Evolutionary conservation across 2,113 vertebrate genomes (phyloP), one percentile per base, ranked within the genome.

Genomic region (Ptychochromis oligacanthus): DNA sequence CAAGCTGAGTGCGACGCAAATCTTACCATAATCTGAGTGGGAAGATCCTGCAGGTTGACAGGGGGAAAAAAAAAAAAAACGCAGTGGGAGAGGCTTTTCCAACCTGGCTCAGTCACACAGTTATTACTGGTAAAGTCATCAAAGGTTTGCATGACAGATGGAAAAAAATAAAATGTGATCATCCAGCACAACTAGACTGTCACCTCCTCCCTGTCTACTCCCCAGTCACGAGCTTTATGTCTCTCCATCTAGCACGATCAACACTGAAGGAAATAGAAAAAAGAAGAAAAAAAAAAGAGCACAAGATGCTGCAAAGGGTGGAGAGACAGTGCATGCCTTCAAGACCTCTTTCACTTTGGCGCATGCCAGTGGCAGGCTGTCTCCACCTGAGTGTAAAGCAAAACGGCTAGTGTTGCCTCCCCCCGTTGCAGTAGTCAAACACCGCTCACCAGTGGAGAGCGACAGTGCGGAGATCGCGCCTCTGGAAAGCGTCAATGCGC

Each of bases 401-500:
- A 87, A 77, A 80, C 70, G 1, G 54, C 26, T 10, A 54, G 46
- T 28, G 4, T 2, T 75, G 57, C 78, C 54, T 79, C 70, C 55
- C 76, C 28, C 24, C 34, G 84, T 89, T 88, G 77, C 79, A 62
- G 87, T 81, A 46, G 85, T 87, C 78, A 81, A 80, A 38, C 54
- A 28, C 64, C 46, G 81, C 82, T 80, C 13, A 46, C 76, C 86
- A 60, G 81, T 2, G 57, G 80, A 61, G 86, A 90, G 88, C 31
- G 55, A 75, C 82, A 55, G 84, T 28, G 52, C 72, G n/a, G 62
- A 78, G 87, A 91, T 89, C 56, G 77, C 54, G 79, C 88, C 93
- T 91, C 89, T 93, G 90, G 90, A 93, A 88, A 90, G 85, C 92
- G 65, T 93, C 90, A 86, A 91, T 79, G 86, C 91, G 92, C 90